Evolutionary conservation across 2,797 vertebrate species (phyloP).

Genomic region (Synaphobranchus kaupii): DNA sequence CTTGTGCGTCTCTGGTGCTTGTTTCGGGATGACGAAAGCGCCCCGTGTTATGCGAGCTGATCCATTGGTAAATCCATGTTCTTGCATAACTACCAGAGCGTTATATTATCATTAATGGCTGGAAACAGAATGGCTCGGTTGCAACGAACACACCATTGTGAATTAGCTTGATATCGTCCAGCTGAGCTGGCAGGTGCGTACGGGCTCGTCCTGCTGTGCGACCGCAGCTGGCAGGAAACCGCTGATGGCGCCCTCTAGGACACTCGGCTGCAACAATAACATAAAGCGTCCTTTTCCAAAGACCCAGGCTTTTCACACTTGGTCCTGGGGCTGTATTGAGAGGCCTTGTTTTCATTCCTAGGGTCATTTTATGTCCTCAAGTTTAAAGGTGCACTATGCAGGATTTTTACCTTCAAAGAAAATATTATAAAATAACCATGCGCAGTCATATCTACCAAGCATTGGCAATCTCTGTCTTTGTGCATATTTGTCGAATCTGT

Average conservation of each 20-base stretch:
- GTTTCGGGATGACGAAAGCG: neutral
- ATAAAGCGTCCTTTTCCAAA: neutral
- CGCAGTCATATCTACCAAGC: too few species aligned
- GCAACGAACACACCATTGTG: neutral
- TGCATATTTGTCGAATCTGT: too few species aligned
- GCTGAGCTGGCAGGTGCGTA: too few species aligned
- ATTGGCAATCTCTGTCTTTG: too few species aligned
- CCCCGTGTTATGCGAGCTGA: neutral
- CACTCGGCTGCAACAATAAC: neutral
- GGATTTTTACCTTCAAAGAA: too few species aligned
- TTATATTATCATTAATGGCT: neutral
- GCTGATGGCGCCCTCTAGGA: neutral
- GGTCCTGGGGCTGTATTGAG: neutral
- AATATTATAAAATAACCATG: too few species aligned
- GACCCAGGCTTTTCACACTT: too few species aligned
- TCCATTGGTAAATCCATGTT: neutral
- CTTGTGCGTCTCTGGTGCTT: neutral
- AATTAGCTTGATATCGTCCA: neutral
- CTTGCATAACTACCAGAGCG: neutral
- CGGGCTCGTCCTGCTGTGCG: neutral
- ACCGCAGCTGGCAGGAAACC: neutral
- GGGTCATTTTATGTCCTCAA: neutral
- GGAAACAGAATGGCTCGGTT: conserved; percentile 1
- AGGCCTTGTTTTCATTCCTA: neutral
- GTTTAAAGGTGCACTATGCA: neutral